Evolutionary conservation across 2,113 vertebrate genomes (phyloP).

Genomic region (Dipodomys spectabilis): DNA sequence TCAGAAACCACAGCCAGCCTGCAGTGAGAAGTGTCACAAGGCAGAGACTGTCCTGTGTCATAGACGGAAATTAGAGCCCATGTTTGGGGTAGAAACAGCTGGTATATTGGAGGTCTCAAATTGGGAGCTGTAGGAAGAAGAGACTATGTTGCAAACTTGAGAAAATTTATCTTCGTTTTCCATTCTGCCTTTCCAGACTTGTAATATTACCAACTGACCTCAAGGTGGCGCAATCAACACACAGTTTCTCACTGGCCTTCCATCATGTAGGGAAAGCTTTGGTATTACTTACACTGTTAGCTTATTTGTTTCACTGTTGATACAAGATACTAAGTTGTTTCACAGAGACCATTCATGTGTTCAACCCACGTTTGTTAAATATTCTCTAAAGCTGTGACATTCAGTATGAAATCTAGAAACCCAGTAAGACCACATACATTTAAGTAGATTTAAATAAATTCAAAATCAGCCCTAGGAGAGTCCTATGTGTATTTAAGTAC

Average conservation of each 20-base stretch:
- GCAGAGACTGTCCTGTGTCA: rapidly evolving
- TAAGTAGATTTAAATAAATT: neutral
- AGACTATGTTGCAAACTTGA: neutral
- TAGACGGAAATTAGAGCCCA: neutral
- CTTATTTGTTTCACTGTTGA: neutral
- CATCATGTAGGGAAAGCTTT: neutral
- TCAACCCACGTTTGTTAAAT: neutral
- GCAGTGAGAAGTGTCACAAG: rapidly evolving
- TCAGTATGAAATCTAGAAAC: neutral
- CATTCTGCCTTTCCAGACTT: neutral
- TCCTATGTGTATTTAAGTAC: neutral
- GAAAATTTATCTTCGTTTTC: neutral
- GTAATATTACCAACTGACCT: conserved; percentile 1
- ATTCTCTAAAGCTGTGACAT: neutral
- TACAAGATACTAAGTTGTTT: neutral
- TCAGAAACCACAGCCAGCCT: neutral
- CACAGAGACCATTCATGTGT: neutral
- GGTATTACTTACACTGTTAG: neutral
- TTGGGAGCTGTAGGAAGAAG: neutral
- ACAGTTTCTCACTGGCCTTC: neutral
- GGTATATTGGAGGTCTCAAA: neutral
- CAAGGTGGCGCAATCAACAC: conserved; percentile 56
- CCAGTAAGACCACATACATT: neutral
- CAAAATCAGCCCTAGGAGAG: neutral
- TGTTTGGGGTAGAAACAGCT: neutral